Evolutionary conservation across 2,888 invertebrate genomes (phyloP).

Genomic region (Encarsia formosa): DNA sequence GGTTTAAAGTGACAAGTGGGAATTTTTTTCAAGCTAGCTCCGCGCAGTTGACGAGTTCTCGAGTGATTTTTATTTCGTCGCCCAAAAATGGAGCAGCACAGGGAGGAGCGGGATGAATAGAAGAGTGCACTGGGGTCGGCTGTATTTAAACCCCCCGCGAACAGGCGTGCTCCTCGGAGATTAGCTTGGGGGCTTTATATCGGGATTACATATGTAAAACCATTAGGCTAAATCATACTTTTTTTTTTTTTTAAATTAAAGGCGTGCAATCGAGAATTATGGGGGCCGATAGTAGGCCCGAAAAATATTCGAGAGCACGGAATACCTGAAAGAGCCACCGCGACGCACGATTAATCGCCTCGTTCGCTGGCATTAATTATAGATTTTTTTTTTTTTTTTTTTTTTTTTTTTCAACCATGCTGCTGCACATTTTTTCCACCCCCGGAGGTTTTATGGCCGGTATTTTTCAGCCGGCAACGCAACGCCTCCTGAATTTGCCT

Average conservation of each 20-base stretch:
- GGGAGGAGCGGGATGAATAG: too few species aligned
- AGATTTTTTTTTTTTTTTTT: constrained; percentile 15
- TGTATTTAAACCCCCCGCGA: too few species aligned
- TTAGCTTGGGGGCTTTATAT: constrained; percentile 45
- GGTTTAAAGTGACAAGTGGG: too few species aligned
- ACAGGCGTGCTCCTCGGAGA: constrained; percentile 43
- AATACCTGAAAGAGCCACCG: constrained; percentile 20
- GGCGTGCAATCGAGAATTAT: constrained; percentile 22
- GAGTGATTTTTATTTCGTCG: too few species aligned
- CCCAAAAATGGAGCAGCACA: too few species aligned
- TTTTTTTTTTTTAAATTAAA: constrained; percentile 45
- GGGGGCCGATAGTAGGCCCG: constrained; percentile 29
- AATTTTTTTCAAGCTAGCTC: too few species aligned
- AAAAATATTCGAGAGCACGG: constrained; percentile 36
- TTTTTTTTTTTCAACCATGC: background rate
- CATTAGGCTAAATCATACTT: constrained; percentile 50
- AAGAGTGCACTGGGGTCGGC: too few species aligned
- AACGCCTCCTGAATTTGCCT: too few species aligned
- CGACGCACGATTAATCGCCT: constrained; percentile 19
- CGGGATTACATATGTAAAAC: constrained; percentile 51
- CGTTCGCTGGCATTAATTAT: constrained; percentile 18
- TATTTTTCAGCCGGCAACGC: constrained; percentile 15
- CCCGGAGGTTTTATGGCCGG: constrained; percentile 7
- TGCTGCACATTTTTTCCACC: too few species aligned
- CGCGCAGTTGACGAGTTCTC: too few species aligned